phyloP scores from a whole-genome alignment of 2,888 invertebrate species.

The Agrotis exclamationis region DNA sequence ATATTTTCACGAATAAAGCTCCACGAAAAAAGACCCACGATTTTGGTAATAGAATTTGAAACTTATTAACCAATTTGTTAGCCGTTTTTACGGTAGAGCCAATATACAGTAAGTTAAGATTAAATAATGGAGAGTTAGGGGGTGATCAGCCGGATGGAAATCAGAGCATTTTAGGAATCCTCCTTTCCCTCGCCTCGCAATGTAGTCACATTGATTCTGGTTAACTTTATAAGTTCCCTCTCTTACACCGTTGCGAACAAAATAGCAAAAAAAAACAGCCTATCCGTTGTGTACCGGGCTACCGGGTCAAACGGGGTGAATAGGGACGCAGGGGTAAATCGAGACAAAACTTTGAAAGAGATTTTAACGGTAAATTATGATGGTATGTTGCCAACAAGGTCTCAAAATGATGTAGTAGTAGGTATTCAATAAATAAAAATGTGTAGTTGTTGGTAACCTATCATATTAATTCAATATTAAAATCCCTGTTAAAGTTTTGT shows the following conservation, averaged over 20 bases:
- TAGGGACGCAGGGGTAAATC: too few relatives aligned
- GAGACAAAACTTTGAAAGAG: too few relatives aligned
- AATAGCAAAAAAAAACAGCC: neutral
- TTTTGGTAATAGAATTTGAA: constrained; percentile 40
- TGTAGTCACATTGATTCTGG: constrained; percentile 70
- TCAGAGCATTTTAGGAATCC: constrained; percentile 61
- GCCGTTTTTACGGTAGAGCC: constrained; percentile 25
- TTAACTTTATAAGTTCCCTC: constrained; percentile 56
- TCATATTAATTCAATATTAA: too few relatives aligned
- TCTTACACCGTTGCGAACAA: constrained; percentile 59
- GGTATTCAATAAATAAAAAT: too few relatives aligned
- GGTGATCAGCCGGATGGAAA: constrained; percentile 60
- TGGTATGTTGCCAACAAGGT: too few relatives aligned
- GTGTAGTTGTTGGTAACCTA: too few relatives aligned
- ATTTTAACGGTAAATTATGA: too few relatives aligned
- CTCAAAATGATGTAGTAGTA: too few relatives aligned
- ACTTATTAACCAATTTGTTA: constrained; percentile 43
- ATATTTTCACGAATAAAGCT: constrained; percentile 7
- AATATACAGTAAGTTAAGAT: constrained; percentile 63
- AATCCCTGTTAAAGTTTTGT: too few relatives aligned
- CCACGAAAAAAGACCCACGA: neutral
- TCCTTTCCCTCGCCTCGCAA: constrained; percentile 51
- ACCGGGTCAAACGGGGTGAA: too few relatives aligned
- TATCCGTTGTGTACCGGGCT: too few relatives aligned
- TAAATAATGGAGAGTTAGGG: constrained; percentile 50